Conservation (phyloP, 2,113 vertebrate species). For the Seriola dumerili region DNA sequence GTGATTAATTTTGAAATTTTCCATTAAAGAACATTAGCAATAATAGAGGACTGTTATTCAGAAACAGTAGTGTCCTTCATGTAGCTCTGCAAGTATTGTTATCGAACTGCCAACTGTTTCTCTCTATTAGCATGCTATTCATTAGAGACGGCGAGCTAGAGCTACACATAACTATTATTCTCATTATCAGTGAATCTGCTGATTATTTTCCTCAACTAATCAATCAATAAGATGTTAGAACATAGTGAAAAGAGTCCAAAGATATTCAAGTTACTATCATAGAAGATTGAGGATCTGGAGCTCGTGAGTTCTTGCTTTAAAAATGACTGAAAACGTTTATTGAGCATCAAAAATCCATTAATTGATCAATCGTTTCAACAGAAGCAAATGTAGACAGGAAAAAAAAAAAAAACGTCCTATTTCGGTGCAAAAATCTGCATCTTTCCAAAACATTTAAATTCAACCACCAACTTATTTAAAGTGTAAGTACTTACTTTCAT, state of each 20-base stretch:
- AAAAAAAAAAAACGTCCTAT: no score
- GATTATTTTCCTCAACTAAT: background rate
- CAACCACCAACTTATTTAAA: no score
- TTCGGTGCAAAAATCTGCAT: no score
- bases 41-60: constrained; percentile 63
- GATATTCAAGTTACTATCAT: background rate
- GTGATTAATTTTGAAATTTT: constrained; percentile 69
- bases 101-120: constrained; percentile 7
- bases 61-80: constrained; percentile 55
- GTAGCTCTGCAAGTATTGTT: constrained; percentile 29
- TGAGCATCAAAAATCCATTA: no score
- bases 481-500: background rate
- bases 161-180: background rate
- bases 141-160: background rate
- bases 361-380: no score
- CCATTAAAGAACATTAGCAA: constrained; percentile 65
- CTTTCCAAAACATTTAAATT: no score
- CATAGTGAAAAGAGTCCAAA: background rate
- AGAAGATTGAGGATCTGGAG: no score
- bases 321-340: no score
- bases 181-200: background rate
- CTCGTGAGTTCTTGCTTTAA: no score
- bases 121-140: constrained; percentile 5
- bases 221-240: background rate
- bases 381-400: no score